Base-by-base conservation (phyloP, 2,888 invertebrate genomes). In the Drosophila paranaensis region DNA sequence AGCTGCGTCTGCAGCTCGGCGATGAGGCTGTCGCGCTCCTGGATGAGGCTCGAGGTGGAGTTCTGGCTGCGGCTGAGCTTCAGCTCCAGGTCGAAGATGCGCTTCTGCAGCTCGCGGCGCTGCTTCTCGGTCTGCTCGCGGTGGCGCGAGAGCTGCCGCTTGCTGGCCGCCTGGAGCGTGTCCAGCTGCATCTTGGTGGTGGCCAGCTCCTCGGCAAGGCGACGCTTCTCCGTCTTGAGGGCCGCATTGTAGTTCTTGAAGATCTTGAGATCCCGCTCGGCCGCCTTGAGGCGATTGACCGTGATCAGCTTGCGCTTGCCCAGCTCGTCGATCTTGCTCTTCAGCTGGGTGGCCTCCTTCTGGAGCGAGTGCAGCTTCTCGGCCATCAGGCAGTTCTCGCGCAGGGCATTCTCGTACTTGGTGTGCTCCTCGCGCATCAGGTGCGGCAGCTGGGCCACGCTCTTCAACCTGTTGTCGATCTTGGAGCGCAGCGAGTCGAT, bases 11-110 rank as follows among this genome's bases (percentile, higher is more conserved):
- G 92, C 64, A 93, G 77, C 60, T 92, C 91, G 39, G 90, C 89
- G 46, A 93, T 93, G 1, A 91, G 78, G 30, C 90, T 91, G 61
- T 93, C 92, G 0, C 93, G 91, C 57, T 93, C 92, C 58, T 91
- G 89, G 11, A 93, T 88, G 6, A 91, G 71, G 35, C 88, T 82
- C 2, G 88, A 81, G 5, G 92, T 91, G 6, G 92, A 91, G 39
- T 90, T 93, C 27, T 92, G 91, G 73, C 92, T 92, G 55, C 91
- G 90, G 60, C 80, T 91, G 0, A 93, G 86, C 39, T 93, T 92
- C 27, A 90, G 76, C 68, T 93, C 93, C 16, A 93, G 84, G 35
- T 93, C 90, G 43, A 89, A 89, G 48, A 93, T 91, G 39, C 92
- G 91, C 37, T 90, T 91, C 66, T 92, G 91, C 0, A 93, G 72